Evolutionary conservation across 2,113 vertebrate species (phyloP).

Genomic region (Nibea coibor): DNA sequence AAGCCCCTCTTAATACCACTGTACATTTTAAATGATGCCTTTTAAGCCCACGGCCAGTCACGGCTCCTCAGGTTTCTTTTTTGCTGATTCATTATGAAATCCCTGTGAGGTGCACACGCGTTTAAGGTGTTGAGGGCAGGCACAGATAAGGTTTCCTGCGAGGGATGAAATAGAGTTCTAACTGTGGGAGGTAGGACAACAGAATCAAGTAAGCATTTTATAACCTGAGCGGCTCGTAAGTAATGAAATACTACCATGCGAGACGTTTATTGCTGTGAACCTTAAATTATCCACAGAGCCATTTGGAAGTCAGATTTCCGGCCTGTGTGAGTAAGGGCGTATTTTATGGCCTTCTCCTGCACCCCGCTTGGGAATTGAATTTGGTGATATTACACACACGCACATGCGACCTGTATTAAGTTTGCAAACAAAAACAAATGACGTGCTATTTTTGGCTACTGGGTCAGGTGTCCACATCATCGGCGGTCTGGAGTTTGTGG

Average conservation of each 20-base stretch:
- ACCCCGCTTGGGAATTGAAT: conserved; percentile 52
- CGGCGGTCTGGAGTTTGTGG: conserved; percentile 35
- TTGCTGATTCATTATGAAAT: conserved; percentile 47
- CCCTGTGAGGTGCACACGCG: conserved; percentile 28
- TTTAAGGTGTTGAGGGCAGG: conserved; percentile 47
- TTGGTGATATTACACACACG: conserved; percentile 41
- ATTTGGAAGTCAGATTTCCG: conserved; percentile 71
- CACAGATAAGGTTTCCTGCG: conserved; percentile 48
- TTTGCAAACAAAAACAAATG: conserved; percentile 68
- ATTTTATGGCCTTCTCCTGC: conserved; percentile 59
- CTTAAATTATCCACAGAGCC: conserved; percentile 70
- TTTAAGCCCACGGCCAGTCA: conserved; percentile 7
- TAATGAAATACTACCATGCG: conserved; percentile 70
- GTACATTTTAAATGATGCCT: conserved; percentile 4
- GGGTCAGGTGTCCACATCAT: conserved; percentile 49
- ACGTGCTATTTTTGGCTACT: conserved; percentile 44
- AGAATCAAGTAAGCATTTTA: conserved; percentile 65
- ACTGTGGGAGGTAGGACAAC: conserved; percentile 74
- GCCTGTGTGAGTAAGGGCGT: conserved; percentile 43
- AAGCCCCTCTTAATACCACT: conserved; percentile 6
- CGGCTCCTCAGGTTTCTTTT: conserved; percentile 25
- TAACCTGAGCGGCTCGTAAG: conserved; percentile 45
- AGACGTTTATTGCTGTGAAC: conserved; percentile 71
- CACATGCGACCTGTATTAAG: conserved; percentile 53
- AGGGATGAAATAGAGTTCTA: conserved; percentile 56